A percentile compares a stretch with the other conserved stretches of the same genome.
Conservation (phyloP, 2,797 vertebrate genomes). For the Gymnoscopelus microlampas region DNA sequence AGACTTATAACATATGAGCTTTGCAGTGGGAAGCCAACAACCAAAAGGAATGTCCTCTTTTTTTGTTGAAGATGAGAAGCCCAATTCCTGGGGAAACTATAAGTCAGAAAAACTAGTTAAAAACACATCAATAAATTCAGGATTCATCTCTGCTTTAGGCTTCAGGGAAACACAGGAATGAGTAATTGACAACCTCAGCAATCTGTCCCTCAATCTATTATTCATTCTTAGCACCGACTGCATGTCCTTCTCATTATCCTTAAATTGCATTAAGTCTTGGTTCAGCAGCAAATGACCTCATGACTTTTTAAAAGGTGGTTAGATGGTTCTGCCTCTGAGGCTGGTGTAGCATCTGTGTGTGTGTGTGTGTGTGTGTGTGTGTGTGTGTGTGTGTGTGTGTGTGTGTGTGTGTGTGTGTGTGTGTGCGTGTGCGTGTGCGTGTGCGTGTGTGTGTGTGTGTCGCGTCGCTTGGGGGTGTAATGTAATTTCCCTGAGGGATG, state of each 20-base stretch:
- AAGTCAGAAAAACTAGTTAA: neutral
- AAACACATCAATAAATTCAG: conserved; percentile 11
- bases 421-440: neutral
- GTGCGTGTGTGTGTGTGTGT: neutral
- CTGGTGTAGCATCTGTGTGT: neutral
- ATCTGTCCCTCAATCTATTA: conserved; percentile 46
- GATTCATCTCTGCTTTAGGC: conserved; percentile 21
- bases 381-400: conserved; percentile 2
- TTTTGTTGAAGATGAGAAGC: neutral
- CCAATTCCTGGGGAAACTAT: neutral
- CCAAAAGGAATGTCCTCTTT: neutral
- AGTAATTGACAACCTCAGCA: conserved; percentile 26
- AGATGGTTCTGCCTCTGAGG: conserved; percentile 18
- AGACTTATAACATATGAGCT: too few relatives aligned
- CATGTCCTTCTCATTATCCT: conserved; percentile 37
- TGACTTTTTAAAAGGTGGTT: conserved; percentile 46
- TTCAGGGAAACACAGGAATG: conserved; percentile 3
- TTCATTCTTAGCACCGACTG: conserved; percentile 43
- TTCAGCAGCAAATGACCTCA: conserved; percentile 47
- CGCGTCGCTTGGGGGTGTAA: neutral
- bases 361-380: neutral
- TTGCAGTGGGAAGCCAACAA: too few relatives aligned
- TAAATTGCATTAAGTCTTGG: conserved; percentile 43
- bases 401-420: conserved; percentile 7
- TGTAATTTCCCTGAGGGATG: neutral